A percentile compares a stretch with the other conserved stretches of the same genome.
Conservation (phyloP, 2,888 invertebrate species). For the Disparrhopalites patrizii region DNA sequence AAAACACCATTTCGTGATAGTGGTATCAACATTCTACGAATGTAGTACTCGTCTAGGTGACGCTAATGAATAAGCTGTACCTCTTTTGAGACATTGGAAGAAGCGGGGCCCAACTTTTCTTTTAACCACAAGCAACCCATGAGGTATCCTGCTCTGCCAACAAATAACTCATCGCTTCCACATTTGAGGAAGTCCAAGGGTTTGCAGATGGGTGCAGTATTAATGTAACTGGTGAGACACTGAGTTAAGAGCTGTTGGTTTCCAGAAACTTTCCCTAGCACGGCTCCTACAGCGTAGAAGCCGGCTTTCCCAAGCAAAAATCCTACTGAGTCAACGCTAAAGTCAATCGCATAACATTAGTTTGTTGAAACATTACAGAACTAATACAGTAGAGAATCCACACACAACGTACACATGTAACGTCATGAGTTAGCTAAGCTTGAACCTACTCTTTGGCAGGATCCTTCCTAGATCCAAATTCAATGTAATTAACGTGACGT, state of each 20-base stretch:
- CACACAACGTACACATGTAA: not conserved
- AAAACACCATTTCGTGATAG: slow-evolving; percentile 16
- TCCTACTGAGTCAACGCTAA: slow-evolving; percentile 58
- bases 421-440: not conserved
- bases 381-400: too few species aligned
- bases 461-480: not conserved
- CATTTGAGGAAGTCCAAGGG: slow-evolving; percentile 58
- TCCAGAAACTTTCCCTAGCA: slow-evolving; percentile 58
- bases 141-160: slow-evolving; percentile 78
- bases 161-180: slow-evolving; percentile 75
- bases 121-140: slow-evolving; percentile 69
- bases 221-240: slow-evolving; percentile 53
- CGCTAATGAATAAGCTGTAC: too few species aligned
- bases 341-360: too few species aligned
- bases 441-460: not conserved
- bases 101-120: slow-evolving; percentile 35
- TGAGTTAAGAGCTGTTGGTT: slow-evolving; percentile 51
- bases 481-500: slow-evolving; percentile 6
- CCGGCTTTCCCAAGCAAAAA: slow-evolving; percentile 76
- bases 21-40: not conserved
- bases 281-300: slow-evolving; percentile 67
- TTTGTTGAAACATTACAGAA: too few species aligned
- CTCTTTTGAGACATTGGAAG: not conserved
- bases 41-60: too few species aligned
- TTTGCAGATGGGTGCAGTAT: slow-evolving; percentile 55